Conservation (phyloP, 2,113 vertebrate species). For the Pelusios castaneus region DNA sequence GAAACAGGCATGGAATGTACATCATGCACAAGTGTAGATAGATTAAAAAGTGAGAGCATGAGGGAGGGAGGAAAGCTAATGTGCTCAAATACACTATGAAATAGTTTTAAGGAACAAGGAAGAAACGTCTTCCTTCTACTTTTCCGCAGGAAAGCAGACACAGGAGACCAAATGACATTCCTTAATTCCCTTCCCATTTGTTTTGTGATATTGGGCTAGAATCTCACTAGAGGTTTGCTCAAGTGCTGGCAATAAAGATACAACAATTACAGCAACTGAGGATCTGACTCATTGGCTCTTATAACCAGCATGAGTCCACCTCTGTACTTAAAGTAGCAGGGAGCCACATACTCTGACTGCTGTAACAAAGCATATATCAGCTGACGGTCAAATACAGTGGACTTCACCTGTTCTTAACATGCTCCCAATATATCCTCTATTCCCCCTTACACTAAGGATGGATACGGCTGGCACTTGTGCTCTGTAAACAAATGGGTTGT, state of each 20-base stretch:
- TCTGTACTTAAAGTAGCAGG: not conserved
- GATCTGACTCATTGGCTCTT: not conserved
- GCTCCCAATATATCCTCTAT: not conserved
- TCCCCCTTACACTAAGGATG: not conserved
- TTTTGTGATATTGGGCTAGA: not conserved
- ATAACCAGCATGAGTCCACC: not conserved
- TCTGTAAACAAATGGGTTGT: not conserved
- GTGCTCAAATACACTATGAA: not conserved
- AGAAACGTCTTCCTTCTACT: not conserved
- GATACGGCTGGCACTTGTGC: not conserved
- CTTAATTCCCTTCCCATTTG: not conserved
- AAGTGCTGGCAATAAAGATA: not conserved
- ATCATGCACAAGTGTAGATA: not conserved
- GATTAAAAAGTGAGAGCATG: not conserved
- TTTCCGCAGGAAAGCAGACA: not conserved
- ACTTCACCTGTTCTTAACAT: not conserved
- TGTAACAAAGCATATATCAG: not conserved
- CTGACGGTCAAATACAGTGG: not conserved
- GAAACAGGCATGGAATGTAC: not conserved
- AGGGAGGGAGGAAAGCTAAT: not conserved
- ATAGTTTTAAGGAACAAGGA: not conserved
- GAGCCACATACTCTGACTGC: not conserved
- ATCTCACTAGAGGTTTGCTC: not conserved
- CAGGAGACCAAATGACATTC: not conserved
- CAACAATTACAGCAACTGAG: not conserved